Evolutionary conservation across 1,140 invertebrate species (phyloP).

Genomic region (Dreissena polymorpha): DNA sequence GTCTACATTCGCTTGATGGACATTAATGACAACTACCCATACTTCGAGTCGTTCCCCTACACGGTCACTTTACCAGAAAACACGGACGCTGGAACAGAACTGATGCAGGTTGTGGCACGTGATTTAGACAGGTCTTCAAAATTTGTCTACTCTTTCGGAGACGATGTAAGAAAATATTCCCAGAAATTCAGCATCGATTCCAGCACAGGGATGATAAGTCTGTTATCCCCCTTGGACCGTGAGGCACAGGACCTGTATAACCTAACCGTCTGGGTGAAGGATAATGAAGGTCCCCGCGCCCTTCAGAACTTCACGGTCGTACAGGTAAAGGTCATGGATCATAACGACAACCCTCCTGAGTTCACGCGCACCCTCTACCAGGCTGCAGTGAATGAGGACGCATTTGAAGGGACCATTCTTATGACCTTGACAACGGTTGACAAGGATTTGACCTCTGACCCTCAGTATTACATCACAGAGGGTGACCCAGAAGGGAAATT

Average conservation of each 20-base stretch:
- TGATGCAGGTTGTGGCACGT: conserved; percentile 86
- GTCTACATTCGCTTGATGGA: conserved; percentile 68
- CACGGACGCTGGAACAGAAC: conserved; percentile 87
- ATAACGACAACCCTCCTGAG: conserved; percentile 94
- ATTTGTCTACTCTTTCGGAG: conserved; percentile 61
- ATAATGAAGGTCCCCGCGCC: conserved; percentile 55
- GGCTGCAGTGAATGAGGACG: conserved; percentile 74
- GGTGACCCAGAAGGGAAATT: conserved; percentile 71
- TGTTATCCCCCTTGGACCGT: conserved; percentile 71
- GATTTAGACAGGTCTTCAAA: conserved; percentile 82
- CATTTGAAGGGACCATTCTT: conserved; percentile 68
- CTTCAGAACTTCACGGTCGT: conserved; percentile 83
- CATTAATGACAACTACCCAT: conserved; percentile 72
- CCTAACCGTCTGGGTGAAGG: conserved; percentile 71
- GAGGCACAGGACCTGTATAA: conserved; percentile 71
- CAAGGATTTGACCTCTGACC: conserved; percentile 82
- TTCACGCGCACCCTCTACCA: conserved; percentile 82
- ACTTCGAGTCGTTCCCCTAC: conserved; percentile 87
- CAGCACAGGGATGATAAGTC: conserved; percentile 76
- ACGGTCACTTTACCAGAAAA: conserved; percentile 90
- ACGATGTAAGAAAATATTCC: conserved; percentile 80
- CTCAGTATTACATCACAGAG: conserved; percentile 80
- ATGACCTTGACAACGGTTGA: conserved; percentile 88
- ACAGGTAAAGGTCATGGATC: conserved; percentile 83
- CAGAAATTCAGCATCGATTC: conserved; percentile 91